Evolutionary conservation across 1,140 invertebrate genomes (phyloP).

Genomic region (Trachymyrmex cornetzi): DNA sequence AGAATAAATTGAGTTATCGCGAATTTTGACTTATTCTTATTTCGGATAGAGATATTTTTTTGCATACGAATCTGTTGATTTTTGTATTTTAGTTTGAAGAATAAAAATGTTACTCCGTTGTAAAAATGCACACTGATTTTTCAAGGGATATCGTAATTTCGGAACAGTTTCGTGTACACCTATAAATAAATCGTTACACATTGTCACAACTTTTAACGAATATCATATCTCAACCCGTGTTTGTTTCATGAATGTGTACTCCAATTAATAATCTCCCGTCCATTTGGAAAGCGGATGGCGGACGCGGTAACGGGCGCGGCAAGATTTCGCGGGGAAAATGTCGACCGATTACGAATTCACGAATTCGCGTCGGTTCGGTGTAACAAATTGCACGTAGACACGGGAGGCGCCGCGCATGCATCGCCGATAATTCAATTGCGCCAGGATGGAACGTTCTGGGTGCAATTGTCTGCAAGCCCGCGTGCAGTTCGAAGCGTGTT

Average conservation of each 20-base stretch:
- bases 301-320: conserved; percentile 21
- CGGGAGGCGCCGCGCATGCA: conserved; percentile 34
- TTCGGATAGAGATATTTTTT: neutral
- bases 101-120: neutral
- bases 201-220: neutral
- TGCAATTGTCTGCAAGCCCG: conserved; percentile 61
- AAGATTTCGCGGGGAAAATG: conserved; percentile 52
- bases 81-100: neutral
- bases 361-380: conserved; percentile 48
- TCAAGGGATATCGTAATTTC: neutral
- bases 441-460: conserved; percentile 24
- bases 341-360: conserved; percentile 39
- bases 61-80: neutral
- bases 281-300: neutral
- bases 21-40: neutral
- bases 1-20: neutral
- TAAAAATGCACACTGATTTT: neutral
- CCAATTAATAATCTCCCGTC: conserved; percentile 35
- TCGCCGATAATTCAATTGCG: conserved; percentile 70
- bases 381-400: conserved; percentile 44
- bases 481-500: conserved; percentile 64
- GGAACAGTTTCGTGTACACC: neutral
- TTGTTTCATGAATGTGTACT: conserved; percentile 15
- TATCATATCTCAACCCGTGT: neutral
- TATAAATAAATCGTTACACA: conserved; percentile 7